Percentiles rank a stretch among this genome's conserved stretches.
These are phyloP conservation scores for Acromyrmex heyeri DNA, from an alignment of 1,140 invertebrate species.

Conservation along the genomic window DNA sequence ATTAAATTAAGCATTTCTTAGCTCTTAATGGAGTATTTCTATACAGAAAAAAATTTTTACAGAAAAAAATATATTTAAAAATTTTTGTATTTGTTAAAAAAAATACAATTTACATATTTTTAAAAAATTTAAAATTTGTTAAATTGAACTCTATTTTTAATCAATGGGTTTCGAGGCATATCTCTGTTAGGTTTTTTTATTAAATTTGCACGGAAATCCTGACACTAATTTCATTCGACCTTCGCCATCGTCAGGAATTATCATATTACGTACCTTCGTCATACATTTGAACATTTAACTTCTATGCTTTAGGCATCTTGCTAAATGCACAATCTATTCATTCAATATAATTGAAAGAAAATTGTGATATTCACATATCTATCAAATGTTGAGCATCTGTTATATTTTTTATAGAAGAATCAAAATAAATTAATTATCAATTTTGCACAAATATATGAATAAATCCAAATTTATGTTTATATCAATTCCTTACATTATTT, in stretches of 20 bases:
- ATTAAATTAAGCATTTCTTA: background rate
- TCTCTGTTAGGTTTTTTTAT: constrained; percentile 43
- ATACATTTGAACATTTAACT: constrained; percentile 48
- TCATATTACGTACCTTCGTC: constrained; percentile 24
- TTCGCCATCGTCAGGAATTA: constrained; percentile 8
- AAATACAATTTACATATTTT: background rate
- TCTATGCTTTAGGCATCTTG: background rate
- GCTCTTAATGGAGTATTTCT: background rate
- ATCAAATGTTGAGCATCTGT: background rate
- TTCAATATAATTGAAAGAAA: background rate
- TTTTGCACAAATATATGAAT: background rate
- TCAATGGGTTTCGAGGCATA: background rate
- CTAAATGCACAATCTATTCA: background rate
- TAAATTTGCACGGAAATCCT: constrained; percentile 49
- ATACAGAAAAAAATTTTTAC: background rate
- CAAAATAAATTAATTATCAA: background rate
- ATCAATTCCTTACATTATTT: background rate
- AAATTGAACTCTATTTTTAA: constrained; percentile 20
- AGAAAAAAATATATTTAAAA: background rate
- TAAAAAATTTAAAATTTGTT: constrained; percentile 15
- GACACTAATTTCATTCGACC: constrained; percentile 50
- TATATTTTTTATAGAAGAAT: constrained; percentile 5
- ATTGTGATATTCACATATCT: background rate
- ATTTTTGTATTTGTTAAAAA: constrained; percentile 8
- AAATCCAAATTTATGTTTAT: background rate